Evolutionary conservation across 2,888 invertebrate species (phyloP), one percentile per base, ranked within the genome.

Genomic region (Ochropleura leucogaster): DNA sequence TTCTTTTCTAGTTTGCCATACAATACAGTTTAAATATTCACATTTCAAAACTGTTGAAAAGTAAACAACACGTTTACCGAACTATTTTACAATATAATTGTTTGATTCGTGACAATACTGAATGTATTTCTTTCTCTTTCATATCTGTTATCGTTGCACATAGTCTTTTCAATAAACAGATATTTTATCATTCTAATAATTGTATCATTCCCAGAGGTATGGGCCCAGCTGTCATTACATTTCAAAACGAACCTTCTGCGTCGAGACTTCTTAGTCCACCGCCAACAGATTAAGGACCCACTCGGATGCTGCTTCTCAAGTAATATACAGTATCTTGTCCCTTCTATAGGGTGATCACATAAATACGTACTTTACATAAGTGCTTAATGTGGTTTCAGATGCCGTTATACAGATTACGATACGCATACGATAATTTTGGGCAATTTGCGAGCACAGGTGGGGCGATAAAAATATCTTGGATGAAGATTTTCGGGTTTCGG

Each of bases 341-440:
- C 68, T 12, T 63, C 46, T 30, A 63, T 42, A 47, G 44, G 60
- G 49, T 44, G 68, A 76, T 60, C 67, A 85, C 60, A 82, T 81
- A 85, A 81, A 74, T 20, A 67, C 57, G 71, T 78, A 10, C 59
- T 55, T 79, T 73, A 57, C 57, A n/a, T 78, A 74, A 82, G 83
- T 76, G 57, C 72, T 82, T 55, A 65, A 57, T 49, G 71, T 78
- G 55, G 59, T 77, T 79, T 74, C 70, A 75, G 87, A 69, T 83
- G 77, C 83, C 85, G 80, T 85, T 81, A 75, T 18, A 42, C 3
- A n/a, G 59, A 59, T 81, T 49, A 47, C 53, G 46, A 59, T 51
- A 72, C 59, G 40, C 40, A 12, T 59, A 12, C 18, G 53, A 51
- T 69, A 51, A 69, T 84, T 63, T 69, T 51, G 44, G 53, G 10